Percentiles rank a stretch among this genome's conserved stretches.
Evolutionary conservation across 2,888 invertebrate genomes (phyloP).

Genomic region (Drosophila anomalipes): DNA sequence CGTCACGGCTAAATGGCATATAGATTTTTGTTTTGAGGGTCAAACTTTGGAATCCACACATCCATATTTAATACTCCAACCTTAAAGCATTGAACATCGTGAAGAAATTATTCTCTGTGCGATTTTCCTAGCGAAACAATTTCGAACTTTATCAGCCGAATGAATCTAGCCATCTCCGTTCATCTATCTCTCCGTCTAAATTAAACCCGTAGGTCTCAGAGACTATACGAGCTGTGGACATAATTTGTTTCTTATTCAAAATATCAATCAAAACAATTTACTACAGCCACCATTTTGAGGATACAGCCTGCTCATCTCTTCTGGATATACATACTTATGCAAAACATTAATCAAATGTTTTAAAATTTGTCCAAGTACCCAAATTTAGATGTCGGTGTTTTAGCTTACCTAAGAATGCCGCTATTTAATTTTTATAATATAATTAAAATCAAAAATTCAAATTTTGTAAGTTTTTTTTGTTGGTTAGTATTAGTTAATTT

Average conservation of each 20-base stretch:
- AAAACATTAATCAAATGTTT: too few relatives aligned
- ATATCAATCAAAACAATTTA: background rate
- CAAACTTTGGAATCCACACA: background rate
- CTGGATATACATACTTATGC: too few relatives aligned
- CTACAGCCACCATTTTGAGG: too few relatives aligned
- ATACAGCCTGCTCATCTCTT: too few relatives aligned
- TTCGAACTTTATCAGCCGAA: background rate
- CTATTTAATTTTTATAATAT: background rate
- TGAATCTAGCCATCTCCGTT: background rate
- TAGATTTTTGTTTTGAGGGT: background rate
- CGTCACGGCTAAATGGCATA: fast-evolving
- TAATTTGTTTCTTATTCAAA: background rate
- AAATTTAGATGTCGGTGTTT: too few relatives aligned
- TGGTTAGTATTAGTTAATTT: background rate
- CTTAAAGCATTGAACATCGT: background rate
- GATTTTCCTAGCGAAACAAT: background rate
- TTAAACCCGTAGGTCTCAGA: background rate
- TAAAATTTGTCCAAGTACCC: too few relatives aligned
- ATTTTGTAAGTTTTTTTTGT: background rate
- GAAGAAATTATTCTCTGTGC: background rate
- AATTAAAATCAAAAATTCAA: background rate
- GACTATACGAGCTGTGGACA: background rate
- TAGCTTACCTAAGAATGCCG: too few relatives aligned
- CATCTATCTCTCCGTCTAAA: background rate
- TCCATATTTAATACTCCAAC: background rate